Percentiles rank a stretch among this genome's conserved stretches.
phyloP scores from a whole-genome alignment of 1,140 invertebrate species.

The Pantala flavescens region DNA sequence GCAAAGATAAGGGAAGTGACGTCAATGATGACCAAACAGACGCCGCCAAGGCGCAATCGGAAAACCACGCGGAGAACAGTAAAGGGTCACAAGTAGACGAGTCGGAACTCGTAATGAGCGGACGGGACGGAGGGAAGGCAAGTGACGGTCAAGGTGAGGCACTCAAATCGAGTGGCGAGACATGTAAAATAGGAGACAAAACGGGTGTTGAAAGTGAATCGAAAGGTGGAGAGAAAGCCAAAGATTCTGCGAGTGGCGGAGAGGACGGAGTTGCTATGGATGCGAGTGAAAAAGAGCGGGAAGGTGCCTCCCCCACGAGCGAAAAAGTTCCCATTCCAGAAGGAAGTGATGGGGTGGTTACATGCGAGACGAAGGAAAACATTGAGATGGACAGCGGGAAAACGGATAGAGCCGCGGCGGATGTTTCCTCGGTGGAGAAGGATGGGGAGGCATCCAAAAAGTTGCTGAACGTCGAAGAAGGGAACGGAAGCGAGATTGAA shows the following conservation, averaged over 20 bases:
- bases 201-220: background rate
- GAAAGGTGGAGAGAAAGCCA: background rate
- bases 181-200: background rate
- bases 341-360: background rate
- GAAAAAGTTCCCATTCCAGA: background rate
- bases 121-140: background rate
- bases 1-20: no score
- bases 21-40: no score
- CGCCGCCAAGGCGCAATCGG: no score
- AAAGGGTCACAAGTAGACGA: background rate
- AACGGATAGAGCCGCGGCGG: no score
- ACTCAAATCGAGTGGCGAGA: background rate
- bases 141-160: background rate
- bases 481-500: background rate
- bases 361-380: background rate
- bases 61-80: background rate
- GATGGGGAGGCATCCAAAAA: background rate
- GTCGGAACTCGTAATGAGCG: background rate
- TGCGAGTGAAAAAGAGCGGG: no score
- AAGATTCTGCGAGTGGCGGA: background rate
- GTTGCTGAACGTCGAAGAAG: background rate
- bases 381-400: no score
- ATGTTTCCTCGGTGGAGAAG: background rate
- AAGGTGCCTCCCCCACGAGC: no score
- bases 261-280: background rate